Percentiles rank a stretch among this genome's conserved stretches.
Conservation (phyloP, 2,113 vertebrate genomes). For the Ciconia maguari region DNA sequence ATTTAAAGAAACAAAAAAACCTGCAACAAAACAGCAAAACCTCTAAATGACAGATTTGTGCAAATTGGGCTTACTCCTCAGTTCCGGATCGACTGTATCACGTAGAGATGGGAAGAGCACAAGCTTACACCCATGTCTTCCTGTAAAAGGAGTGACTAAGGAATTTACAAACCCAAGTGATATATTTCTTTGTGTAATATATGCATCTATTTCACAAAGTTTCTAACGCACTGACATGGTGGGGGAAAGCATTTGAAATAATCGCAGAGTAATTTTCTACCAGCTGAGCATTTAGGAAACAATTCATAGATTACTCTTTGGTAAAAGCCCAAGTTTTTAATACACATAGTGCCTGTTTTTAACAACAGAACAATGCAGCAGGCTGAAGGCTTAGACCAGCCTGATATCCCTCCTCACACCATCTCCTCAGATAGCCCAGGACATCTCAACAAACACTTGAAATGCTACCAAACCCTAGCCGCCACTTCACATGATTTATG, state of each 20-base stretch:
- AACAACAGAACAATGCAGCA: constrained; percentile 19
- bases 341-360: not conserved
- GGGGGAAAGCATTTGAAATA: not conserved
- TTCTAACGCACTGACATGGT: not conserved
- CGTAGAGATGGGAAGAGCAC: not conserved
- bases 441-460: constrained; percentile 84
- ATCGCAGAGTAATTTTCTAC: not conserved
- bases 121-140: not conserved
- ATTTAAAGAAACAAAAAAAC: not conserved
- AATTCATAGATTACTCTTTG: not conserved
- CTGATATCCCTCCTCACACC: constrained; percentile 72
- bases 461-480: constrained; percentile 88
- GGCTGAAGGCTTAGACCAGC: constrained; percentile 35
- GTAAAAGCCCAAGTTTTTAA: constrained; percentile 8
- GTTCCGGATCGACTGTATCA: not conserved
- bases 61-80: not conserved
- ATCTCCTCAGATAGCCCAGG: constrained; percentile 76
- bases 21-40: not conserved
- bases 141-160: not conserved
- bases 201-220: not conserved
- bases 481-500: constrained; percentile 96
- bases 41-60: not conserved
- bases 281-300: not conserved
- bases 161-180: not conserved
- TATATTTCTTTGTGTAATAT: not conserved